A percentile compares a stretch with the other conserved stretches of the same genome.
These are phyloP conservation scores for Thunnus albacares DNA, from an alignment of 2,797 vertebrate species.

Conservation along the genomic window DNA sequence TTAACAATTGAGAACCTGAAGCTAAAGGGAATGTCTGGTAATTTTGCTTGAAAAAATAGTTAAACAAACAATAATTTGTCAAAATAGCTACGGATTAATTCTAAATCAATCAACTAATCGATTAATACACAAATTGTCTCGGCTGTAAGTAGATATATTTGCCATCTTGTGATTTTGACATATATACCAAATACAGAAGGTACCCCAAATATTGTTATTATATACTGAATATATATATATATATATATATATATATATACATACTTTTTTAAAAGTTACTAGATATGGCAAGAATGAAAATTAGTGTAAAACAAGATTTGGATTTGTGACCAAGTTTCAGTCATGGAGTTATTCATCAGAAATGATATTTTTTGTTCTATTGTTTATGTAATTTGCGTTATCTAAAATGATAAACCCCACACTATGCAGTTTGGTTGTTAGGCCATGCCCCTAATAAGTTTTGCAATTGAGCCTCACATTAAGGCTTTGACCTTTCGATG, in stretches of 20 bases:
- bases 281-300: not conserved
- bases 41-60: not conserved
- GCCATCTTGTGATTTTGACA: not conserved
- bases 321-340: not conserved
- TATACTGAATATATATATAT: too few relatives aligned
- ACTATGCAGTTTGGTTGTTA: conserved; percentile 52
- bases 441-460: conserved; percentile 77
- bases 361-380: not conserved
- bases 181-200: not conserved
- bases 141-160: not conserved
- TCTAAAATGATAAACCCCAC: conserved; percentile 9
- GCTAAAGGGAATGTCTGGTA: not conserved
- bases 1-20: not conserved
- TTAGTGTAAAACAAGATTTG: not conserved
- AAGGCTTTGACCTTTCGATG: conserved; percentile 86
- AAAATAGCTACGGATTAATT: not conserved
- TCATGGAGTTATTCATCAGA: not conserved
- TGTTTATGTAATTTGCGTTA: conserved; percentile 26
- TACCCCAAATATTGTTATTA: not conserved
- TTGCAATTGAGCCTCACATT: conserved; percentile 79
- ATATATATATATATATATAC: too few relatives aligned
- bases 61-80: not conserved
- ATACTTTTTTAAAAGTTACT: not conserved
- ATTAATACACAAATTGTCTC: not conserved
- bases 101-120: too few relatives aligned